These are phyloP conservation scores for Chlorodrepanis virens DNA, from an alignment of 2,113 vertebrate species.

Conservation along the genomic window DNA sequence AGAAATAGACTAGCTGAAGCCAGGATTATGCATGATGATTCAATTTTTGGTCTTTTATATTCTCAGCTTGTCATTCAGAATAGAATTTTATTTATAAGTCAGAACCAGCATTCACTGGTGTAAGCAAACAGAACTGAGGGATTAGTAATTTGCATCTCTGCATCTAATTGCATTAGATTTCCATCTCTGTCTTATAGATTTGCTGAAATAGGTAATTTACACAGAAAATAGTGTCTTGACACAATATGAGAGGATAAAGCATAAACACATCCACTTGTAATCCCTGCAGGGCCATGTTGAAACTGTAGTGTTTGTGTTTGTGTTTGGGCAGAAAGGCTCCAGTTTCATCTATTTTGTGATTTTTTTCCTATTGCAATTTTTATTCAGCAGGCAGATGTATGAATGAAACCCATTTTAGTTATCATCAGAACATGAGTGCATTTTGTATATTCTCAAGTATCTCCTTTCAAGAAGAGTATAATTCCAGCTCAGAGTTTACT, in stretches of 20 bases:
- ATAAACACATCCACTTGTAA: slow-evolving; percentile 23
- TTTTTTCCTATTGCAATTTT: neutral
- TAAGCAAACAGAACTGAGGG: slow-evolving; percentile 31
- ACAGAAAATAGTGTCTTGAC: slow-evolving; percentile 38
- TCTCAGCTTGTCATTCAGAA: neutral
- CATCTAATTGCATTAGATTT: slow-evolving; percentile 59
- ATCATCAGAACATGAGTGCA: neutral
- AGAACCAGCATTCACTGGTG: neutral
- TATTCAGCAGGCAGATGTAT: neutral
- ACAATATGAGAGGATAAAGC: slow-evolving; percentile 24
- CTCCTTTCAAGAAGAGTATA: neutral
- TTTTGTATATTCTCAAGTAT: neutral
- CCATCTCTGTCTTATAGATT: slow-evolving; percentile 23
- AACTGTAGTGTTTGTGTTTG: neutral
- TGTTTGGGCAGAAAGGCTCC: neutral
- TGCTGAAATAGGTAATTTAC: slow-evolving; percentile 45
- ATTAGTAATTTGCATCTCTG: slow-evolving; percentile 47
- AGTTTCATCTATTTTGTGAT: neutral
- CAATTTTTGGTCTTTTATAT: slow-evolving; percentile 12
- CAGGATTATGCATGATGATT: slow-evolving; percentile 16
- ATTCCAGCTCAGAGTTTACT: neutral
- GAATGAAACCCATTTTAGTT: neutral
- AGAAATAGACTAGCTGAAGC: neutral
- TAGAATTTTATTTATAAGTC: slow-evolving; percentile 24
- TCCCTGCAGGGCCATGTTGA: slow-evolving; percentile 7